Conservation (phyloP, 2,888 invertebrate species). For the Patella pellucida region DNA sequence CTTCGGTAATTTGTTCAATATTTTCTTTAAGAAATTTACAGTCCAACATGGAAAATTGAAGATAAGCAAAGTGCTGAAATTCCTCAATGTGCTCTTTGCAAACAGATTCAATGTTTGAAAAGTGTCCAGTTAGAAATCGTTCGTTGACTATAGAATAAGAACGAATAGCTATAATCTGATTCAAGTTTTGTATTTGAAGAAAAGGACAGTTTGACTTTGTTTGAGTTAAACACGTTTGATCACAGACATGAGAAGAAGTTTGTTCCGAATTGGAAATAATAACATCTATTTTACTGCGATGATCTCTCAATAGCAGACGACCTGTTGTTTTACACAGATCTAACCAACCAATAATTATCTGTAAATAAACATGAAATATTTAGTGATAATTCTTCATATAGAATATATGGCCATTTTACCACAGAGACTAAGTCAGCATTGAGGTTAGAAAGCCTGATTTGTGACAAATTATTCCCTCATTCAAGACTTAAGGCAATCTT, state of each 20-base stretch:
- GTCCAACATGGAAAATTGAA: background rate
- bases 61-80: background rate
- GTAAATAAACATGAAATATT: no score
- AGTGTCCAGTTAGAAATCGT: background rate
- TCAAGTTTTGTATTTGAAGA: background rate
- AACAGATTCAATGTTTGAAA: slow-evolving; percentile 3
- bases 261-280: background rate
- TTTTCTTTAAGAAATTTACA: background rate
- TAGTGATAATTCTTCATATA: no score
- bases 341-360: background rate
- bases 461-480: no score
- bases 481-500: no score
- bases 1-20: background rate
- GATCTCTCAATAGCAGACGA: background rate
- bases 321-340: background rate
- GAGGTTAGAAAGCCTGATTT: no score
- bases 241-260: background rate
- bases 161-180: background rate
- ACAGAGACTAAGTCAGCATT: no score
- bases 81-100: background rate
- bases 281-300: background rate
- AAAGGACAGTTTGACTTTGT: background rate
- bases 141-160: background rate
- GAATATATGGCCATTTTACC: no score
- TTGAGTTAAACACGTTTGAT: background rate